Conservation (phyloP, 37 sponge, comb jelly and placozoan species). For the Bolinopsis microptera region DNA sequence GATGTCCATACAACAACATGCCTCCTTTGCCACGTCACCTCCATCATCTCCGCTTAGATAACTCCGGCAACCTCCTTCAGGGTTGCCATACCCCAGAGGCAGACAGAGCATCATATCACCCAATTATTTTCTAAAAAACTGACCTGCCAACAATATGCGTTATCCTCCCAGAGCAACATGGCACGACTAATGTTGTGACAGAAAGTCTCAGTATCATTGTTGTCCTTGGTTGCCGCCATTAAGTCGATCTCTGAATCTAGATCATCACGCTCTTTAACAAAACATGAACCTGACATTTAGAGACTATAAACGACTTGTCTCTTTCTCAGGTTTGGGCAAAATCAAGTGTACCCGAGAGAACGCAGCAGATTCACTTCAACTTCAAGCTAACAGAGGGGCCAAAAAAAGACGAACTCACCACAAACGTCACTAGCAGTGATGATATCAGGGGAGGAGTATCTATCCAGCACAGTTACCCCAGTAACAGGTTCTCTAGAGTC, state of each 20-base stretch:
- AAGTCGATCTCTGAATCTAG: neutral
- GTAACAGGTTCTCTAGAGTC: neutral
- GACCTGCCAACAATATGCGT: slow-evolving; percentile 27
- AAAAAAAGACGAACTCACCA: neutral
- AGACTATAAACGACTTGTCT: no score
- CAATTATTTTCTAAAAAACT: no score
- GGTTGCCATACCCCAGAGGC: no score
- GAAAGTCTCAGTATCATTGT: neutral
- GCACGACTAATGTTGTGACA: neutral
- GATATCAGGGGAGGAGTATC: neutral
- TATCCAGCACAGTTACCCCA: neutral
- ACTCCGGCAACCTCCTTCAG: no score
- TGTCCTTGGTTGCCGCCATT: neutral
- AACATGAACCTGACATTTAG: neutral
- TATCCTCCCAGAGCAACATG: slow-evolving; percentile 42
- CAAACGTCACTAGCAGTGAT: neutral
- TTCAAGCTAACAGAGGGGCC: no score
- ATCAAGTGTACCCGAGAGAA: no score
- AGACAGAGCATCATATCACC: no score
- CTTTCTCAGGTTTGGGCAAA: no score
- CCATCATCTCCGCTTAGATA: no score
- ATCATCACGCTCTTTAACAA: neutral
- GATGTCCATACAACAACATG: no score
- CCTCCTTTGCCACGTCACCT: no score
- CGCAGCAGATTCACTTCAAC: no score